Conservation (phyloP, 1,140 invertebrate genomes). For the Scaptomyza montana region DNA sequence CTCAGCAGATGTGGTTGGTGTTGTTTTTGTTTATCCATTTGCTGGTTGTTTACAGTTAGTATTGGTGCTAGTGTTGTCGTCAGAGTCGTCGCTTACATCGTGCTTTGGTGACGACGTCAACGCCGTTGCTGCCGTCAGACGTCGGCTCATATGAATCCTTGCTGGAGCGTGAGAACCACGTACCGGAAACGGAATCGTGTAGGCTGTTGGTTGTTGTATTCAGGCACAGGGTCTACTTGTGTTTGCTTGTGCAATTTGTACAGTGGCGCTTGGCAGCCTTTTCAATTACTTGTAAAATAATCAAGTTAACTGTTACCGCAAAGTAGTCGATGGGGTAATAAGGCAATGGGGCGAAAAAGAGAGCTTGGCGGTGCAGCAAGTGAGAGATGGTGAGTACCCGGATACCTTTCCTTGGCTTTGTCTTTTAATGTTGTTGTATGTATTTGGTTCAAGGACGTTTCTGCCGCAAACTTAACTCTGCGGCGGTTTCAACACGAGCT, state of each 20-base stretch:
- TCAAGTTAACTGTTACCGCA: slow-evolving; percentile 76
- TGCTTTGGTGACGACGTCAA: slow-evolving; percentile 46
- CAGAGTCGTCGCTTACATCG: slow-evolving; percentile 37
- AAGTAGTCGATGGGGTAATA: slow-evolving; percentile 6
- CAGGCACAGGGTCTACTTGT: not conserved
- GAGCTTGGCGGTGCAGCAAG: too few species aligned
- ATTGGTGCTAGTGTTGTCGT: slow-evolving; percentile 64
- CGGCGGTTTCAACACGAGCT: slow-evolving; percentile 59
- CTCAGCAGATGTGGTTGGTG: slow-evolving; percentile 26
- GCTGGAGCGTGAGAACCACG: slow-evolving; percentile 39
- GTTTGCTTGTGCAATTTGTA: slow-evolving; percentile 68
- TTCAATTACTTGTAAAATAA: slow-evolving; percentile 81
- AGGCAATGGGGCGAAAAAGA: not conserved
- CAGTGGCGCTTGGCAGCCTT: slow-evolving; percentile 61
- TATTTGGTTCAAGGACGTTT: slow-evolving; percentile 74
- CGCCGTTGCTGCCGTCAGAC: slow-evolving; percentile 37
- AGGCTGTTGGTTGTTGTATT: not conserved
- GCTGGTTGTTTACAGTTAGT: slow-evolving; percentile 11
- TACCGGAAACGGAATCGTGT: slow-evolving; percentile 29
- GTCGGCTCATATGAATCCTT: slow-evolving; percentile 26
- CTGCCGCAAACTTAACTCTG: slow-evolving; percentile 72
- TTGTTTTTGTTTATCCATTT: not conserved
- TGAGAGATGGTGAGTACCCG: not conserved
- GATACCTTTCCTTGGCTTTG: slow-evolving; percentile 22
- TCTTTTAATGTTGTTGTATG: slow-evolving; percentile 18